Evolutionary conservation across 2,113 vertebrate species (phyloP).

Genomic region (Petaurus breviceps): DNA sequence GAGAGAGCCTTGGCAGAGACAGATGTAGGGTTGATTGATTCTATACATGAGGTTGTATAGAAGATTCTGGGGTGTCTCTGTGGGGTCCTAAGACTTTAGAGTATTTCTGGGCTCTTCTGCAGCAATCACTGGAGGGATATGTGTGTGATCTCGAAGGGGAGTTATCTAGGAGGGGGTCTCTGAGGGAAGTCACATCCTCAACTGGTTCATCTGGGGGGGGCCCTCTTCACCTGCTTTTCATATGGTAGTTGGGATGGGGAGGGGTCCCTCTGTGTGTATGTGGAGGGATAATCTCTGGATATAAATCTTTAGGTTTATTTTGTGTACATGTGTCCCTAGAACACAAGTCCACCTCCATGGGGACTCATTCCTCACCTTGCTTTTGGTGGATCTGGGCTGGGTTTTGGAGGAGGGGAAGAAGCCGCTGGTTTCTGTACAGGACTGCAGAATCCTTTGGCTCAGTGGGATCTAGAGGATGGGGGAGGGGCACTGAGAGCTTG

Average conservation of each 20-base stretch:
- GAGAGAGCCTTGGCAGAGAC: neutral
- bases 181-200: neutral
- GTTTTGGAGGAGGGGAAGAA: neutral
- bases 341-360: neutral
- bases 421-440: neutral
- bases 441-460: neutral
- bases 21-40: neutral
- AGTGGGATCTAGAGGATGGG: neutral
- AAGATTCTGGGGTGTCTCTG: neutral
- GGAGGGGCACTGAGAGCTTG: neutral
- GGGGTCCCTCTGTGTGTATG: neutral
- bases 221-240: neutral
- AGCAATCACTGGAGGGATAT: neutral
- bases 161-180: neutral
- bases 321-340: neutral
- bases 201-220: neutral
- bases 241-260: neutral
- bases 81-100: neutral
- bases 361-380: neutral
- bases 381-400: neutral
- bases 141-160: neutral
- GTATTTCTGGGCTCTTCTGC: neutral
- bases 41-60: neutral
- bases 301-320: neutral
- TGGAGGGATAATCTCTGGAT: neutral